phyloP scores from a whole-genome alignment of 2,888 invertebrate genomes.

The Melikaiella ostensackeni region DNA sequence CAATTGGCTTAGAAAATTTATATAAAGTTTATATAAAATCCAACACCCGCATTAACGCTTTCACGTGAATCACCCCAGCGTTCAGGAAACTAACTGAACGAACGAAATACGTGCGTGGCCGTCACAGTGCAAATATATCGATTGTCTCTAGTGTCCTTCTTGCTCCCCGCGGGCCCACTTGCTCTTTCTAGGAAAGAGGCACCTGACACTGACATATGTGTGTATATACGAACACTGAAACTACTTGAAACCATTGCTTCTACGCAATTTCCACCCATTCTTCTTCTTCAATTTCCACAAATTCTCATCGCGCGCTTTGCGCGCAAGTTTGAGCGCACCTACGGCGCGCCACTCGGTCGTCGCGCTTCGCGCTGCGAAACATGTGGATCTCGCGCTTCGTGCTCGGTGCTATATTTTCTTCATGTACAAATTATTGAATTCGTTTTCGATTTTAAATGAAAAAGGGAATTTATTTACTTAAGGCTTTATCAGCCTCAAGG shows the following conservation, averaged over 20 bases:
- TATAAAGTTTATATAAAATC: not conserved
- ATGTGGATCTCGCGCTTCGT: too few relatives aligned
- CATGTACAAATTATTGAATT: too few relatives aligned
- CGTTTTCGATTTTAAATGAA: too few relatives aligned
- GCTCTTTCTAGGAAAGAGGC: constrained; percentile 34
- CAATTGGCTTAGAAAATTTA: not conserved
- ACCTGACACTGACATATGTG: constrained; percentile 42
- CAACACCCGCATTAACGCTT: constrained; percentile 8
- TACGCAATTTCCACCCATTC: constrained; percentile 9
- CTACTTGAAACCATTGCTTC: not conserved
- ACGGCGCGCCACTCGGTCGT: too few relatives aligned
- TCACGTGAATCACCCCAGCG: constrained; percentile 34
- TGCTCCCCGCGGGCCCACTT: constrained; percentile 41
- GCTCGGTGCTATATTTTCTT: too few relatives aligned
- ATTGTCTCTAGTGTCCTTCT: constrained; percentile 54
- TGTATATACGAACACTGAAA: not conserved
- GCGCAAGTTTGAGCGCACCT: too few relatives aligned
- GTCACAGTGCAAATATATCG: constrained; percentile 59
- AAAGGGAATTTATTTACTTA: too few relatives aligned
- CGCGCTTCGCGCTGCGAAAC: too few relatives aligned
- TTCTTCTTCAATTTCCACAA: too few relatives aligned
- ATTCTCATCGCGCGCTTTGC: too few relatives aligned
- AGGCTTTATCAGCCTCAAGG: too few relatives aligned
- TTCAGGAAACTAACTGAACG: constrained; percentile 34
- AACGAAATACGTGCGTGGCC: constrained; percentile 49